Percentiles rank a stretch among this genome's conserved stretches.
Conservation (phyloP, 2,888 invertebrate genomes). For the Belgica antarctica region DNA sequence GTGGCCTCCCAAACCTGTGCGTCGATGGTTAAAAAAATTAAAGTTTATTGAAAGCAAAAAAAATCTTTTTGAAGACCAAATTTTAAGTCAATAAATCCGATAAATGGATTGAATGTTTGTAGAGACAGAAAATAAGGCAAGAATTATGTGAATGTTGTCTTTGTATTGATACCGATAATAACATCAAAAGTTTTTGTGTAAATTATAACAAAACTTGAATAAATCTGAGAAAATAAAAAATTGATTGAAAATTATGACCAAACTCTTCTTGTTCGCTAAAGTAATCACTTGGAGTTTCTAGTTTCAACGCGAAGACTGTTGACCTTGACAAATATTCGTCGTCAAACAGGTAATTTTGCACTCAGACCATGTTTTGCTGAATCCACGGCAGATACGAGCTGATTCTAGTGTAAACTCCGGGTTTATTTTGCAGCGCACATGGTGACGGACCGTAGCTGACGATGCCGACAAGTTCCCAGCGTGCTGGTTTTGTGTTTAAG, state of each 20-base stretch:
- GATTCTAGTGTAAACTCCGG: conserved; percentile 46
- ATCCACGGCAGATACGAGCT: neutral
- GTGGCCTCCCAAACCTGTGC: conserved; percentile 13
- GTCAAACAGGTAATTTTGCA: no score
- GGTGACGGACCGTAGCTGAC: conserved; percentile 45
- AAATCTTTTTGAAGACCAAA: conserved; percentile 5
- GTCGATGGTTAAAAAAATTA: neutral
- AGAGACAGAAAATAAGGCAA: no score
- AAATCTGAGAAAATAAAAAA: neutral
- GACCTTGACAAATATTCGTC: no score
- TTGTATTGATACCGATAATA: neutral
- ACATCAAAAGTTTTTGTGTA: conserved; percentile 16
- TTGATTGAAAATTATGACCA: neutral
- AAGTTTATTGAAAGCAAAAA: neutral
- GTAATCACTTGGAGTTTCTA: no score
- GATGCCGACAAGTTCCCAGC: conserved; percentile 44
- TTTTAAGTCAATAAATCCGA: neutral
- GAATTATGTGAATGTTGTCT: neutral
- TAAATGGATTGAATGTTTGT: conserved; percentile 3
- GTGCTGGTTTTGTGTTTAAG: neutral
- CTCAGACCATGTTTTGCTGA: neutral
- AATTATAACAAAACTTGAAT: conserved; percentile 13
- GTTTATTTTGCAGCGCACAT: conserved; percentile 44
- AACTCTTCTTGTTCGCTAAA: no score
- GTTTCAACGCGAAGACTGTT: no score